Evolutionary conservation across 2,113 vertebrate species (phyloP).

Genomic region (Dolichallabes microphthalmus): DNA sequence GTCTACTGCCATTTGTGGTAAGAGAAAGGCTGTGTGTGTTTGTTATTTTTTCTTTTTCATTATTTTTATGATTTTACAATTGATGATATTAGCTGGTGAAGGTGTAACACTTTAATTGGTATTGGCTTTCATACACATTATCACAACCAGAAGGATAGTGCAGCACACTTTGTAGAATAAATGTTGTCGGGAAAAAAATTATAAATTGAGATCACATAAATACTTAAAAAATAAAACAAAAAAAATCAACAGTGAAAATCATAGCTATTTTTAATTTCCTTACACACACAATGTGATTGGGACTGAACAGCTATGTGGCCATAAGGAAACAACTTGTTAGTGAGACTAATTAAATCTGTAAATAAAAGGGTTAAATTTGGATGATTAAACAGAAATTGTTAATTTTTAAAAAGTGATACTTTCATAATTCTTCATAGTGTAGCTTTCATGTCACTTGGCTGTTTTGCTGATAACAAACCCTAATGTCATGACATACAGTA

Average conservation of each 20-base stretch:
- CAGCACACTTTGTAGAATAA: too few relatives aligned
- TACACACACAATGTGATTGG: too few relatives aligned
- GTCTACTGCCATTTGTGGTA: constrained; percentile 91
- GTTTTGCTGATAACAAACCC: background rate
- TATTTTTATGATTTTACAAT: background rate
- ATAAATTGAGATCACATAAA: too few relatives aligned
- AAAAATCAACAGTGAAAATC: too few relatives aligned
- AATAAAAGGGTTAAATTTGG: background rate
- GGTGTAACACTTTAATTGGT: background rate
- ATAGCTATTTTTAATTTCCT: too few relatives aligned
- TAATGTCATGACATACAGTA: background rate
- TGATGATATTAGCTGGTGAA: background rate
- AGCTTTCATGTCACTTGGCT: background rate
- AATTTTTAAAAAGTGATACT: too few relatives aligned
- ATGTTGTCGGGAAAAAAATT: too few relatives aligned
- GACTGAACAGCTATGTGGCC: too few relatives aligned
- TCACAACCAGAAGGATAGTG: too few relatives aligned
- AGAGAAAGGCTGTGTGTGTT: constrained; percentile 16
- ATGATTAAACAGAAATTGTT: background rate
- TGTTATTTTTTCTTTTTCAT: background rate
- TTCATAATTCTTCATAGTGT: background rate
- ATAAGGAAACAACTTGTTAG: too few relatives aligned
- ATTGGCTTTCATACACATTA: background rate
- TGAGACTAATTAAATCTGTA: background rate
- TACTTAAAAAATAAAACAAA: too few relatives aligned